These are phyloP conservation scores for Nomada fabriciana DNA, from an alignment of 2,888 invertebrate species.

Conservation along the genomic window DNA sequence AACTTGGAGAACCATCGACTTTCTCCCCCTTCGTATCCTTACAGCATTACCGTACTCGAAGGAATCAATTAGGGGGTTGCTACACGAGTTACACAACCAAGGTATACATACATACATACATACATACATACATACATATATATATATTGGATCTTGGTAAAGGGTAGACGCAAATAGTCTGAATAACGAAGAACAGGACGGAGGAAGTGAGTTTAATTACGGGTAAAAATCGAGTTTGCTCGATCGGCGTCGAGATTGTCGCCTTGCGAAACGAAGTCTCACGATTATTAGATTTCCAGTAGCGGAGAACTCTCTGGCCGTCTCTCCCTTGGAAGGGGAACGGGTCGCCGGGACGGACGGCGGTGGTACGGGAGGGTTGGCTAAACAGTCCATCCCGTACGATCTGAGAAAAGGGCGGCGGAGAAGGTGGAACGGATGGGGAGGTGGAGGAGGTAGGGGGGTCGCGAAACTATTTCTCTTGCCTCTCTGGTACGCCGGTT, in stretches of 20 bases:
- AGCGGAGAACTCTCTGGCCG: slow-evolving; percentile 14
- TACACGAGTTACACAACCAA: too few relatives aligned
- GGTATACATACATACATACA: too few relatives aligned
- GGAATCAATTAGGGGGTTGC: not conserved
- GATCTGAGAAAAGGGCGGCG: slow-evolving; percentile 67
- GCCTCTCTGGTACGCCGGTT: slow-evolving; percentile 73
- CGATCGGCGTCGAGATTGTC: slow-evolving; percentile 71
- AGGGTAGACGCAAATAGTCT: slow-evolving; percentile 16
- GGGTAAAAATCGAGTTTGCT: slow-evolving; percentile 71
- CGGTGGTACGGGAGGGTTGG: slow-evolving; percentile 49
- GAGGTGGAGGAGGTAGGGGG: not conserved
- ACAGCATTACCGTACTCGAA: slow-evolving; percentile 32
- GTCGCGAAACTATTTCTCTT: slow-evolving; percentile 81
- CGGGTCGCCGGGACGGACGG: slow-evolving; percentile 44
- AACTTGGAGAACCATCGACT: not conserved
- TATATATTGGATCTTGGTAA: not conserved
- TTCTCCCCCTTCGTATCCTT: slow-evolving; percentile 18
- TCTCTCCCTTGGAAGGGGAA: slow-evolving; percentile 19
- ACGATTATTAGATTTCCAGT: slow-evolving; percentile 68
- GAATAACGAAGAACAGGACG: slow-evolving; percentile 21
- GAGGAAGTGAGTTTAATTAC: slow-evolving; percentile 68
- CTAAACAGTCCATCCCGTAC: slow-evolving; percentile 64
- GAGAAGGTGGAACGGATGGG: not conserved
- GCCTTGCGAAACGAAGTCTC: slow-evolving; percentile 68
- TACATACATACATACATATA: too few relatives aligned